Evolutionary conservation across 2,888 invertebrate genomes (phyloP), one percentile per base, ranked within the genome.

Genomic region (Sphaeridia pumilis): DNA sequence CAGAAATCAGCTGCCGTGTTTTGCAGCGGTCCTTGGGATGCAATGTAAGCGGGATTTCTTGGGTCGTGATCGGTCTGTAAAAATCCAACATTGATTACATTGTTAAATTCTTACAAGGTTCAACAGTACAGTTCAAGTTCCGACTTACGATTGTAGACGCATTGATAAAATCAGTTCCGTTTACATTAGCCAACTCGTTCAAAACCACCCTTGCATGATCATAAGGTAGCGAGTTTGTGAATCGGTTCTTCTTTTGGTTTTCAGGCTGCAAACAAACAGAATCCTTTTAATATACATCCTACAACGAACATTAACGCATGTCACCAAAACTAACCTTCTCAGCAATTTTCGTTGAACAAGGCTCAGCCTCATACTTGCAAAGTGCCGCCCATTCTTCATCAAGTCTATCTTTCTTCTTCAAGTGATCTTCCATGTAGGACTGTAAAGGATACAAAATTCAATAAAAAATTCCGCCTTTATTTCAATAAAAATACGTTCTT

Each of bases 391-490:
- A 98, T 72, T 98, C 98, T 63, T 92, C 84, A 67, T 95, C 93
- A 67, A 99, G 74, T 3, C 93, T 84, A 64, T 95, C 92, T 69
- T 93, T 94, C 73, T 97, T 95, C 69, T 90, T 87, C 65, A 98
- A 74, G 70, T 97, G 95, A 70, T 97, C 95, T 74, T 98, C 97
- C 93, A 98, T 95, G 74, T 98, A 98, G 1, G 90, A 88, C 87
- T 97, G 24, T 54, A 43, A 28, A 20, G 12, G 24, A 17, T 41
- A 10, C 17, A 7, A 20, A 17, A 7, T 41, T 20, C 17, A 20
- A 36, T 41, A n/a, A n/a, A n/a, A n/a, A n/a, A n/a, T n/a, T n/a
- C n/a, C n/a, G n/a, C n/a, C n/a, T n/a, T n/a, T n/a, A n/a, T n/a
- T n/a, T n/a, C n/a, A n/a, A n/a, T n/a, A n/a, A n/a, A n/a, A n/a